Percentiles rank a stretch among this genome's conserved stretches.
These are phyloP conservation scores for Biston stratarius DNA, from an alignment of 2,888 invertebrate species.

Conservation along the genomic window DNA sequence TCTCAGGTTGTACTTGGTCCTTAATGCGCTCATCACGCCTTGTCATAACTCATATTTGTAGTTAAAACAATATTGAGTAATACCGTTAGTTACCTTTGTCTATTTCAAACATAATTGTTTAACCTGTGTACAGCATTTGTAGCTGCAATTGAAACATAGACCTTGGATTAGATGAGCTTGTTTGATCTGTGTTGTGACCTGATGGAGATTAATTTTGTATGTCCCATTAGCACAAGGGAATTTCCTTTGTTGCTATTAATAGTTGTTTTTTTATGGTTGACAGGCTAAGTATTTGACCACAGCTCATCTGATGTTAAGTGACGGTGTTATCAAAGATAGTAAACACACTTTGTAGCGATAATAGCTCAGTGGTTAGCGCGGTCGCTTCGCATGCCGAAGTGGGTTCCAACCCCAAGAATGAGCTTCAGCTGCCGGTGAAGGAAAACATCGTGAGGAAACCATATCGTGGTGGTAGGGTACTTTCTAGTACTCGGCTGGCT, in stretches of 20 bases:
- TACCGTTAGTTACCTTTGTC: conserved; percentile 38
- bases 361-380: too few relatives aligned
- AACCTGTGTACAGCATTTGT: conserved; percentile 26
- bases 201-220: conserved; percentile 35
- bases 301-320: too few relatives aligned
- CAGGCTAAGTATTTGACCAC: too few relatives aligned
- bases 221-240: conserved; percentile 21
- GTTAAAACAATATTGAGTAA: conserved; percentile 36
- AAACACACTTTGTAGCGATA: too few relatives aligned
- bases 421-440: too few relatives aligned
- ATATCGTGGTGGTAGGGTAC: too few relatives aligned
- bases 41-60: conserved; percentile 44
- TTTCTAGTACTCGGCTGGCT: too few relatives aligned
- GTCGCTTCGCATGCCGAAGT: too few relatives aligned
- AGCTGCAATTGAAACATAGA: conserved; percentile 39
- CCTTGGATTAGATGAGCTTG: conserved; percentile 36
- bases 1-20: conserved; percentile 4
- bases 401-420: too few relatives aligned
- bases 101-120: conserved; percentile 37
- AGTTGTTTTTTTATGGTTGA: background rate
- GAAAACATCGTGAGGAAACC: too few relatives aligned
- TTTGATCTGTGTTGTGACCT: conserved; percentile 34
- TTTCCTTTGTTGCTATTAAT: background rate
- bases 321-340: too few relatives aligned
- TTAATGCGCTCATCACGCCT: conserved; percentile 47